Percentiles rank a stretch among this genome's conserved stretches.
Evolutionary conservation across 1,140 invertebrate species (phyloP).

Genomic region (Panulirus ornatus): DNA sequence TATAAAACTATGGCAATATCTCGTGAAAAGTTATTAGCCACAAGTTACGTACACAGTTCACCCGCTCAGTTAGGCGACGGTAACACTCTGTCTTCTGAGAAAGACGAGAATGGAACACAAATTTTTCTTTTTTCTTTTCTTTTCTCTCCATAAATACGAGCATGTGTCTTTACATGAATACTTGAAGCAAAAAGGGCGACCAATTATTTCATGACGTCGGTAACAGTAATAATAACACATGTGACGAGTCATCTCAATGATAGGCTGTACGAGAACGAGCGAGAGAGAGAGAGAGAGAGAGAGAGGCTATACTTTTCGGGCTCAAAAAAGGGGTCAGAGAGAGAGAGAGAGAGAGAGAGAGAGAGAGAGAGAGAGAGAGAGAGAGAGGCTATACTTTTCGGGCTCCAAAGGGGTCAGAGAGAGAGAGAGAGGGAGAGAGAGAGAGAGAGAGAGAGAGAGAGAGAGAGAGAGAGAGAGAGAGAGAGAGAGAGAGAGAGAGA

Average conservation of each 20-base stretch:
- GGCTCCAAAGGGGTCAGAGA: too few species aligned
- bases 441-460: constrained; percentile 15
- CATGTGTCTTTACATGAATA: not conserved
- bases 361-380: constrained; percentile 4
- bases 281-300: not conserved
- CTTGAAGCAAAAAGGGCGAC: not conserved
- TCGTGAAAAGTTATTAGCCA: too few species aligned
- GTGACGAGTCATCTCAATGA: not conserved
- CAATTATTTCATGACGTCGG: not conserved
- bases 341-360: not conserved
- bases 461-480: not conserved
- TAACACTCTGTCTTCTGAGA: too few species aligned
- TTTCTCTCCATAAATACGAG: not conserved
- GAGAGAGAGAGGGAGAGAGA: not conserved
- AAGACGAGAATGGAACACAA: not conserved
- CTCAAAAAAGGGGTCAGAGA: too few species aligned
- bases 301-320: not conserved
- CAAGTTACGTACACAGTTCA: too few species aligned
- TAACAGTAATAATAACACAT: not conserved
- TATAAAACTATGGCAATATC: too few species aligned
- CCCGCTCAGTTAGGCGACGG: too few species aligned
- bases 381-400: not conserved
- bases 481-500: not conserved
- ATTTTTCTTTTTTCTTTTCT: not conserved
- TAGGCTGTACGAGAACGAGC: too few species aligned